These are phyloP conservation scores for Hydrolagus colliei DNA, from an alignment of 2,797 vertebrate genomes.

Conservation along the genomic window DNA sequence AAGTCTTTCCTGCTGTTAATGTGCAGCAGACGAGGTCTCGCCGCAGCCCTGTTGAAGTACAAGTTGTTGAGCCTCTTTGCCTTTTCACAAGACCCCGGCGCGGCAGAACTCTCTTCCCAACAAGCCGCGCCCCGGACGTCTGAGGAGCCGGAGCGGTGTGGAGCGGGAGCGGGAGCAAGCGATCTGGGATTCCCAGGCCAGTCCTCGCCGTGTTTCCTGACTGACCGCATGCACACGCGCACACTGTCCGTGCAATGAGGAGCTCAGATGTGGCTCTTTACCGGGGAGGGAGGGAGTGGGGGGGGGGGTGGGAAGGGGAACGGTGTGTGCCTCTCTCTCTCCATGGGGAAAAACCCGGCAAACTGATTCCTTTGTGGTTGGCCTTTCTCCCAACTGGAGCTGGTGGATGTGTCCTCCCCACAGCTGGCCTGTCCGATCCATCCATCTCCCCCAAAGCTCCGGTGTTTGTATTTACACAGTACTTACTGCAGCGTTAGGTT, in stretches of 20 bases:
- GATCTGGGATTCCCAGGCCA: no score
- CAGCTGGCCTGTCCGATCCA: not conserved
- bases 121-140: no score
- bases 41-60: not conserved
- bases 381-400: not conserved
- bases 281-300: no score
- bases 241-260: no score
- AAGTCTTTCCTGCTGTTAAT: constrained; percentile 9
- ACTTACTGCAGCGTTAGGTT: constrained; percentile 1
- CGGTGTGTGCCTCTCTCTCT: not conserved
- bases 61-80: constrained; percentile 5
- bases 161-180: no score
- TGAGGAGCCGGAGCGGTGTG: no score
- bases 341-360: not conserved
- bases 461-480: not conserved
- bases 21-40: not conserved
- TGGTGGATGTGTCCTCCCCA: not conserved
- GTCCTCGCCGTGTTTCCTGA: no score
- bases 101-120: no score
- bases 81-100: constrained; percentile 8
- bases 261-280: no score
- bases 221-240: no score
- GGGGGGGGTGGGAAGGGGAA: not conserved
- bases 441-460: not conserved
- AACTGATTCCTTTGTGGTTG: not conserved